These are phyloP conservation scores for Elephas maximus DNA, from an alignment of 2,113 vertebrate genomes.

Conservation along the genomic window DNA sequence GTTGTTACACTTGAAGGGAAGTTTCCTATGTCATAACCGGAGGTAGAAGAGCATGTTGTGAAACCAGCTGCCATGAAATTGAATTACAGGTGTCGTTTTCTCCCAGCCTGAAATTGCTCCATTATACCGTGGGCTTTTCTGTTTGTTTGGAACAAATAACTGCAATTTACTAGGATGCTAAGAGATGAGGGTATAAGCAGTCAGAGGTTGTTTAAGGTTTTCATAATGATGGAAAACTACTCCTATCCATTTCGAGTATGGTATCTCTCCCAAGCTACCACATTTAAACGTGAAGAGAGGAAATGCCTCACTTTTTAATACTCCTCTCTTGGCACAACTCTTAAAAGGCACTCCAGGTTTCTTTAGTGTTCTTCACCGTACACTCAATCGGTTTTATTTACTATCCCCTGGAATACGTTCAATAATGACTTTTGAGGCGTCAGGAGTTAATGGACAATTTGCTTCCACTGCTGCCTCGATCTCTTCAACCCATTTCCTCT, in stretches of 20 bases:
- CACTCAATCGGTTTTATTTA: slow-evolving; percentile 80
- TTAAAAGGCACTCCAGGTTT: slow-evolving; percentile 70
- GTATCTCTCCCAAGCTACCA: slow-evolving; percentile 74
- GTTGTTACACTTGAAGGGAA: slow-evolving; percentile 70
- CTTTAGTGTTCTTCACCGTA: slow-evolving; percentile 52
- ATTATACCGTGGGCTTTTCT: slow-evolving; percentile 86
- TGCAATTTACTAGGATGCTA: slow-evolving; percentile 87
- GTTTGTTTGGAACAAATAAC: slow-evolving; percentile 90
- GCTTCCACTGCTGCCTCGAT: slow-evolving; percentile 60
- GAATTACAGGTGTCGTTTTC: slow-evolving; percentile 90
- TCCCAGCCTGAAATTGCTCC: slow-evolving; percentile 87
- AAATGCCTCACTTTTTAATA: slow-evolving; percentile 75
- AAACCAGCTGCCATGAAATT: slow-evolving; percentile 91
- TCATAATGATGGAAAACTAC: slow-evolving; percentile 88
- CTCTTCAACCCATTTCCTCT: slow-evolving; percentile 72
- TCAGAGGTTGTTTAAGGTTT: slow-evolving; percentile 88
- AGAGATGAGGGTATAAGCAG: slow-evolving; percentile 84
- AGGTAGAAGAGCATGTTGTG: slow-evolving; percentile 85
- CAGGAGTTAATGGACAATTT: slow-evolving; percentile 70
- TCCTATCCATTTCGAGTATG: slow-evolving; percentile 82
- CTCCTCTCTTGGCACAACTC: slow-evolving; percentile 67
- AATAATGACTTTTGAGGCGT: slow-evolving; percentile 34
- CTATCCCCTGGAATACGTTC: slow-evolving; percentile 45
- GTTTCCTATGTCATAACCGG: slow-evolving; percentile 80
- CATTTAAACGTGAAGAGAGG: slow-evolving; percentile 75